A percentile compares a stretch with the other conserved stretches of the same genome.
Evolutionary conservation across 2,888 invertebrate species (phyloP).

Genomic region (Rhaphigaster nebulosa): DNA sequence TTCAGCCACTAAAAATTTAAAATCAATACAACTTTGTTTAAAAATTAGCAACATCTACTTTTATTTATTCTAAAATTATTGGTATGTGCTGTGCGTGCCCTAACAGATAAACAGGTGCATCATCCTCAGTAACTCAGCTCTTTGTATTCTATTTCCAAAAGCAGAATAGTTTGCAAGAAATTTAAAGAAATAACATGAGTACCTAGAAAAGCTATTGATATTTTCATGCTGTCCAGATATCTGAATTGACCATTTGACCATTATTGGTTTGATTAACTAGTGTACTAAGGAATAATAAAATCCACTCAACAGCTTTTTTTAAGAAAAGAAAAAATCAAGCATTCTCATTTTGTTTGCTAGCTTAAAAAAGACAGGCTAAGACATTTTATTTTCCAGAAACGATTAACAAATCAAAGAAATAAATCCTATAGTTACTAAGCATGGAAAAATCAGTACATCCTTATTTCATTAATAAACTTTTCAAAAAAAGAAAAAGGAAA

Average conservation of each 20-base stretch:
- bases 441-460: background rate
- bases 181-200: background rate
- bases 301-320: background rate
- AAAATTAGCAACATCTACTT: conserved; percentile 26
- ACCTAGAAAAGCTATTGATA: background rate
- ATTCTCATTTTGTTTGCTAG: background rate
- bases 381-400: background rate
- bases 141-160: background rate
- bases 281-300: background rate
- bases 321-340: background rate
- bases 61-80: conserved; percentile 18
- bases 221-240: background rate
- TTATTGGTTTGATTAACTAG: background rate
- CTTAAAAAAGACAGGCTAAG: background rate
- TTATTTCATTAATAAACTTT: background rate
- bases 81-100: conserved; percentile 24
- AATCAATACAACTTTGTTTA: conserved; percentile 31
- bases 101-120: conserved; percentile 12
- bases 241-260: background rate
- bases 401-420: background rate
- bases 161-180: conserved; percentile 2
- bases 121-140: conserved; percentile 22
- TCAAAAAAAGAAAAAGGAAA: background rate
- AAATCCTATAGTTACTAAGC: background rate
- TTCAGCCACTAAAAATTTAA: conserved; percentile 47